Conservation (phyloP, 2,113 vertebrate species). For the Bufo gargarizans region DNA sequence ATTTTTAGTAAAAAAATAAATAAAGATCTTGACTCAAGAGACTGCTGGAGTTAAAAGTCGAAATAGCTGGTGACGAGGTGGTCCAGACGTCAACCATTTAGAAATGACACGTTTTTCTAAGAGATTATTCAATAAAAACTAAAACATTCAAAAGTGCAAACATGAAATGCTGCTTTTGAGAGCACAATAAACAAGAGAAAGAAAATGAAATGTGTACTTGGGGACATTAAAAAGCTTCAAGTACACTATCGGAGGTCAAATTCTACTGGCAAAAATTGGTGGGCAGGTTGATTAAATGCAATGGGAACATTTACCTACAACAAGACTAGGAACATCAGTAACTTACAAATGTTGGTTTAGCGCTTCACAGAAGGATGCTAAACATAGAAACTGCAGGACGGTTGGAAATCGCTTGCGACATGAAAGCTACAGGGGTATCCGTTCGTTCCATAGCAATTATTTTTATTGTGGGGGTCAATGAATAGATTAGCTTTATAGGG, state of each 20-base stretch:
- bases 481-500: conserved; percentile 99
- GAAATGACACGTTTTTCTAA: not conserved
- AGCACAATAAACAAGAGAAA: not conserved
- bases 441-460: conserved; percentile 66
- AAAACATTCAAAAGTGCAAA: not conserved
- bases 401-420: conserved; percentile 74
- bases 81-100: not conserved
- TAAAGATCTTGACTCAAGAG: not conserved
- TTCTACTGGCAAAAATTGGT: conserved; percentile 9
- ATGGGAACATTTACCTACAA: conserved; percentile 48
- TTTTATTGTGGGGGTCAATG: conserved; percentile 99
- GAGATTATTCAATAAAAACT: not conserved
- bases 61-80: not conserved
- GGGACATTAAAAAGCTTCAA: not conserved
- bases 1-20: no score
- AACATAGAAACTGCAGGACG: conserved; percentile 60
- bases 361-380: conserved; percentile 65
- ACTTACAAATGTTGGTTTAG: conserved; percentile 39
- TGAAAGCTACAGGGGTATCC: conserved; percentile 70
- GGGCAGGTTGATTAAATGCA: conserved; percentile 1
- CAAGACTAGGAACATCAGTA: conserved; percentile 28
- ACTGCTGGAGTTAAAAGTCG: not conserved
- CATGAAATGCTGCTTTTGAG: conserved; percentile 54
- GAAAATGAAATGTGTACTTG: not conserved
- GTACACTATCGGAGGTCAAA: not conserved